Base-by-base conservation (phyloP, 2,113 vertebrate genomes). In the Malurus cyaneus region DNA sequence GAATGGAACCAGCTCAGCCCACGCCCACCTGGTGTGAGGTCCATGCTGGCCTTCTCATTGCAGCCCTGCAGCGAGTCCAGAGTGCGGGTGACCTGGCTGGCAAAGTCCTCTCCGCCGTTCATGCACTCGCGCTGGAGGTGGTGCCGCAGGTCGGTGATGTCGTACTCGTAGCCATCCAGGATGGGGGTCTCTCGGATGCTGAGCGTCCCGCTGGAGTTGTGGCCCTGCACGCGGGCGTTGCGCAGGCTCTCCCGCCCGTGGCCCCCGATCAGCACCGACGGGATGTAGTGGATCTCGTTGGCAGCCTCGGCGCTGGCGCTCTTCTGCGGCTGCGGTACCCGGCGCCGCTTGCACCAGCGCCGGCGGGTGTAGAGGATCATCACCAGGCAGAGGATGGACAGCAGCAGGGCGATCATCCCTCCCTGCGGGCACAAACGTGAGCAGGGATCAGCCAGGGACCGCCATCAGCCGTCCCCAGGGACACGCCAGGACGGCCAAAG, bases 211-310 rank as follows among this genome's bases (percentile, higher is more conserved):
- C 99, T 99, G 96, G 99, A 99, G 97, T 99, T 99, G 72, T 99
- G 99, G 32, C 99, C 99, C 94, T 99, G 99, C 88, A 99, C 99
- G 0, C 99, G 98, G 32, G 99, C 99, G 5, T 99, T 99, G 79
- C 99, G 98, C 80, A 99, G 97, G 95, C 99, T 99, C 96, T 99
- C 99, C 9, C 99, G 97, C 31, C 99, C 99, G 6, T 99, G 99
- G 41, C 99, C 99, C 13, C 99, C 99, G 32, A 99, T 99, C 95
- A 99, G 98, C 94, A 99, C 99, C 0, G 99, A 99, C 0, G 99
- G 99, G 95, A 99, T 99, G 98, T 99, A 99, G 96, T 99, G 99
- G 93, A 99, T 99, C 98, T 99, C 99, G 7, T 99, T 99, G 96
- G 99, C 99, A 0, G 99, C 99, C 94, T 99, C 99, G 0, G 99